Percentiles rank a stretch among this genome's conserved stretches.
Conservation (phyloP, 1,140 invertebrate genomes). For the Zophobas atratus region DNA sequence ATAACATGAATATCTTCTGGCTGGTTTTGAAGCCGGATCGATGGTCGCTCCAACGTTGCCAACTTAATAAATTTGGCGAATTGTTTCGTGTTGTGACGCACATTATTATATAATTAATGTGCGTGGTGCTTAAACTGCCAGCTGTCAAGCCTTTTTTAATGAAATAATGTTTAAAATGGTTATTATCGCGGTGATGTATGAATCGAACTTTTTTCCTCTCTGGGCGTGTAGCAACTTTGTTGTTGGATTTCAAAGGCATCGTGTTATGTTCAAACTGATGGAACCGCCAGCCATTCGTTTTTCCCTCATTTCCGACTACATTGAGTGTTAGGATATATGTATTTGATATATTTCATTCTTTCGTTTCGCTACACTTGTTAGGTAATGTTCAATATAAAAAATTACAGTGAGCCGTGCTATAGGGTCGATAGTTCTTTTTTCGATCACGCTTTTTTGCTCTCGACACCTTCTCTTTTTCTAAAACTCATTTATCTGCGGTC, state of each 20-base stretch:
- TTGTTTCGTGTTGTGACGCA: slow-evolving; percentile 20
- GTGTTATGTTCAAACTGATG: slow-evolving; percentile 30
- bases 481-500: background rate
- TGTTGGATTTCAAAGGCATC: slow-evolving; percentile 33
- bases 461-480: background rate
- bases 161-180: slow-evolving; percentile 23
- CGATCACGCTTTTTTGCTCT: background rate
- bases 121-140: background rate
- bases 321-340: slow-evolving; percentile 40
- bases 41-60: background rate
- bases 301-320: slow-evolving; percentile 41
- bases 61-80: slow-evolving; percentile 19
- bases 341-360: slow-evolving; percentile 43
- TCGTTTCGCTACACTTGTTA: slow-evolving; percentile 41
- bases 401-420: background rate
- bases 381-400: slow-evolving; percentile 33
- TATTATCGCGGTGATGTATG: slow-evolving; percentile 19
- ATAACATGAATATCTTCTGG: slow-evolving; percentile 17
- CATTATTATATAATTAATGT: background rate
- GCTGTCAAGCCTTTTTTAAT: slow-evolving; percentile 8
- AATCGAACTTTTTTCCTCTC: slow-evolving; percentile 12
- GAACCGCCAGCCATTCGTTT: slow-evolving; percentile 38
- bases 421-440: background rate
- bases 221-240: slow-evolving; percentile 7
- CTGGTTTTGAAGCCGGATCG: background rate